Base-by-base conservation (phyloP, 2,888 invertebrate genomes). In the Hermaeophaga mercurialis region DNA sequence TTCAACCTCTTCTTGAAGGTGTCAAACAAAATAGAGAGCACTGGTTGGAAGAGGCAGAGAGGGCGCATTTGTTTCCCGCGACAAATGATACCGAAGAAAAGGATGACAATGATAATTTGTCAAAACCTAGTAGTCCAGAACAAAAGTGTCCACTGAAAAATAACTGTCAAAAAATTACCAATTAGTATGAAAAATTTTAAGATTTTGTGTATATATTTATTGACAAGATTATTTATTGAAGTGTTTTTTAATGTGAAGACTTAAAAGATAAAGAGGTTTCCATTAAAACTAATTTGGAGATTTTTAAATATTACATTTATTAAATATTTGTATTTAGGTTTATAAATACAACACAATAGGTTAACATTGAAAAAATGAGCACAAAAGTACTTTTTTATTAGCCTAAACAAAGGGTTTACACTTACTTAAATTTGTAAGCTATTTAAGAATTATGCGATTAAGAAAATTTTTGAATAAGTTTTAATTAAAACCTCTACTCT, bases 1-100 rank as follows among this genome's bases (percentile, higher is more conserved):
- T 96, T 57, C 85, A 87, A 67, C 91, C 92, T 3, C 80, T 96
- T 76, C 85, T 91, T 6, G 89, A 90, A 34, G 90, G 95, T 31
- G 93, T 94, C 12, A 83, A 86, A 61, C 82, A 85, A 69, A 96
- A 96, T 76, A 86, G 91, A 54, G 81, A 83, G 28, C 89, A 93
- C 71, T 96, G 95, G 96, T 81, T 92, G 68, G 86, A 88, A 56
- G 80, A 58, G 33, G 58, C 58, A 18, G 54, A 58, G 38, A 50
- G 45, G 11, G 58, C 58, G 7, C 58, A 58, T 28, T 38, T 55
- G 14, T 48, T 58, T 7, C 57, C 57, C 11, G 53, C 56, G 8
- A 44, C 33, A 31, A 47, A 50, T 5, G 48, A 52, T 4, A 62
- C 58, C 31, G 66, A 68, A 26, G 70, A 72, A 44, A 69, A 69